Evolutionary conservation across 1,140 invertebrate genomes (phyloP).

Genomic region (Drosophila pruinosa): DNA sequence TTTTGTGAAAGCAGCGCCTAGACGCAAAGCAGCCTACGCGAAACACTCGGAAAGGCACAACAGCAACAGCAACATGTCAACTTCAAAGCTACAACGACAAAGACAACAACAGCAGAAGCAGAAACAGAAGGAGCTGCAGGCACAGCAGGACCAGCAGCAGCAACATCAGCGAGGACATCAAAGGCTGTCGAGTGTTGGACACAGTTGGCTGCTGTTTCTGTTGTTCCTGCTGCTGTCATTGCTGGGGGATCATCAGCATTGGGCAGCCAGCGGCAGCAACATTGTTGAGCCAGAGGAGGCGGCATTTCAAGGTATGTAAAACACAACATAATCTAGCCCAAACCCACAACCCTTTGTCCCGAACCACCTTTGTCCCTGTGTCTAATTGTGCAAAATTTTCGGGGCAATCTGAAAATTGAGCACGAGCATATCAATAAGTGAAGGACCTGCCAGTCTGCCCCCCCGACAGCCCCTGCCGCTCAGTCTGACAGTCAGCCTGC

Average conservation of each 20-base stretch:
- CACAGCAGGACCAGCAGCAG: conserved; percentile 9
- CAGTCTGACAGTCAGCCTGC: conserved; percentile 6
- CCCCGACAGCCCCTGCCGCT: not conserved
- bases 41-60: conserved; percentile 16
- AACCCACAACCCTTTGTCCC: not conserved
- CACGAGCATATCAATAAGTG: conserved; percentile 62
- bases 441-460: not conserved
- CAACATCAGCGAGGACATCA: conserved; percentile 20
- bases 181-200: conserved; percentile 4
- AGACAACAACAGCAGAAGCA: conserved; percentile 17
- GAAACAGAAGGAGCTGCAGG: conserved; percentile 23
- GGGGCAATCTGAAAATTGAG: conserved; percentile 4
- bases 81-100: conserved; percentile 52
- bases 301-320: conserved; percentile 85
- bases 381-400: conserved; percentile 55
- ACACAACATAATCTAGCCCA: conserved; percentile 12
- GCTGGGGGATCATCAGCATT: conserved; percentile 14
- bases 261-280: conserved; percentile 41
- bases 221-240: conserved; percentile 51
- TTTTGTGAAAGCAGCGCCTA: conserved; percentile 8
- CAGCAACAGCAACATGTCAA: conserved; percentile 55
- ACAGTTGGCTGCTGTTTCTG: conserved; percentile 18
- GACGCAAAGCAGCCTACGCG: not conserved
- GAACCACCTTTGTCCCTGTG: not conserved
- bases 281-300: conserved; percentile 82